A percentile compares a stretch with the other conserved stretches of the same genome.
Conservation (phyloP, 1,140 invertebrate genomes). For the Gryllus bimaculatus region DNA sequence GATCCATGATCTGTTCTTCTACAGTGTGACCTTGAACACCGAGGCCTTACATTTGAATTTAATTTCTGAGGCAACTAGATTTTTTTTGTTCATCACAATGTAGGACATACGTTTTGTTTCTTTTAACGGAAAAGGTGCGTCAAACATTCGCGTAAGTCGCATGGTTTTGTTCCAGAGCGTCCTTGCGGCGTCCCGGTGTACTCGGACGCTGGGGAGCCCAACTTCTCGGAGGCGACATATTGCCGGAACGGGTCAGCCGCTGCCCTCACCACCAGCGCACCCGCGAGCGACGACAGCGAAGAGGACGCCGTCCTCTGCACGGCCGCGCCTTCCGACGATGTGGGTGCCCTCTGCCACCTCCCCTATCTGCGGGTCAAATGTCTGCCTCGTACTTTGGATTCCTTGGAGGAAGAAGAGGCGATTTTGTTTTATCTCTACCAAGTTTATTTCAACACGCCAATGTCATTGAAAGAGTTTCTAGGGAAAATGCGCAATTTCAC, state of each 20-base stretch:
- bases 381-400: neutral
- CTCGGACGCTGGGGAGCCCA: neutral
- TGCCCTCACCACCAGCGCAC: neutral
- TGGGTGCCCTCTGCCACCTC: neutral
- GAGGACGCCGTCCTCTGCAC: neutral
- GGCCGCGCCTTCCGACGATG: neutral
- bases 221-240: neutral
- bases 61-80: no score
- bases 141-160: no score
- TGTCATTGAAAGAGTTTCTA: no score
- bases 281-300: neutral
- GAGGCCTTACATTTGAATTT: no score
- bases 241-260: neutral
- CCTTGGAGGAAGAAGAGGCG: neutral
- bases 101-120: no score
- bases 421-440: no score
- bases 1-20: no score
- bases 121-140: no score
- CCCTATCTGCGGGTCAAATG: neutral
- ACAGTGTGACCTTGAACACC: no score
- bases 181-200: neutral
- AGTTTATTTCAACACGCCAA: no score
- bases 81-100: no score
- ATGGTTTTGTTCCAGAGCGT: neutral
- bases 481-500: no score